Conservation (phyloP, 1,140 invertebrate genomes). For the Oryctes rhinoceros region DNA sequence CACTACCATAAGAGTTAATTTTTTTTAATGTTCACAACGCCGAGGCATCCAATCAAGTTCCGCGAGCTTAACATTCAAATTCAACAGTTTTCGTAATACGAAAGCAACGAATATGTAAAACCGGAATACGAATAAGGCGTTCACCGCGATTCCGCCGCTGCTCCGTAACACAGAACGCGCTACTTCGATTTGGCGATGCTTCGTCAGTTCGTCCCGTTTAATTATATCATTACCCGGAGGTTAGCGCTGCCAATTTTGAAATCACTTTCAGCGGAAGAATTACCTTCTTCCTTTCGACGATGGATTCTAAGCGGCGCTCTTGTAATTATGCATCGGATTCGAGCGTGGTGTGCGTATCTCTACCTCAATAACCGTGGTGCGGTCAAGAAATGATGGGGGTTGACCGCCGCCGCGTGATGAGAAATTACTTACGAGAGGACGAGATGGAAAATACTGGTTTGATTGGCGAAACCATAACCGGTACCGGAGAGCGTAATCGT, state of each 20-base stretch:
- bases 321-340: neutral
- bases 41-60: too few species aligned
- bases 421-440: neutral
- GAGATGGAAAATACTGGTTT: slow-evolving; percentile 3
- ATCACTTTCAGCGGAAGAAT: neutral
- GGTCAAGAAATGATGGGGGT: slow-evolving; percentile 8
- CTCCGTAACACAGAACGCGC: too few species aligned
- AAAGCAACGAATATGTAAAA: too few species aligned
- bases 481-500: too few species aligned
- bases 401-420: neutral
- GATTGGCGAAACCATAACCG: neutral
- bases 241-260: neutral
- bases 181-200: too few species aligned
- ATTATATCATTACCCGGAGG: neutral
- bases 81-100: too few species aligned
- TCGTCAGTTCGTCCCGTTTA: neutral
- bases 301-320: slow-evolving; percentile 4
- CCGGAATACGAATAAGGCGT: too few species aligned
- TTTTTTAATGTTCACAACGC: too few species aligned
- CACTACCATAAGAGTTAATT: too few species aligned
- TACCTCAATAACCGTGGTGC: neutral
- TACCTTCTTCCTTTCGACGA: neutral
- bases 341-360: neutral
- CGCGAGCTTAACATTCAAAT: too few species aligned
- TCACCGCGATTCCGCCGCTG: too few species aligned